Conservation (phyloP, 2,888 invertebrate species). For the Magallana nippona region DNA sequence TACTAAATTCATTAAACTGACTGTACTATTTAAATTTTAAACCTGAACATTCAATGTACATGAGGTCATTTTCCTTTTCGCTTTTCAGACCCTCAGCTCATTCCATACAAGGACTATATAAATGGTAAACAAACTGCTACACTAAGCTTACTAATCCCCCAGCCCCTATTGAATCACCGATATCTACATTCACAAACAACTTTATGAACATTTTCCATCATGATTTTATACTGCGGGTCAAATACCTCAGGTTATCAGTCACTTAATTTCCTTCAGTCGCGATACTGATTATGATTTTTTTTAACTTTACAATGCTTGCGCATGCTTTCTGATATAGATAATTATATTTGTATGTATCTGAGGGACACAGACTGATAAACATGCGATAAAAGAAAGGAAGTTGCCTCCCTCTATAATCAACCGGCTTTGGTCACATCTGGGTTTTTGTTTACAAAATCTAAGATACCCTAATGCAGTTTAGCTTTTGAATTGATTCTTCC, state of each 20-base stretch:
- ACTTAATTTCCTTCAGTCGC: background rate
- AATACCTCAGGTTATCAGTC: constrained; percentile 8
- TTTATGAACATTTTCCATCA: background rate
- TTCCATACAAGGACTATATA: background rate
- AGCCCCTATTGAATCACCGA: background rate
- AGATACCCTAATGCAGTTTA: background rate
- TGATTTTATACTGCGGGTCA: background rate
- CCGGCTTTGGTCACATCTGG: background rate
- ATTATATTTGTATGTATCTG: no score
- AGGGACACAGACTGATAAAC: no score
- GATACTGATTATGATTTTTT: background rate
- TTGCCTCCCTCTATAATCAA: background rate
- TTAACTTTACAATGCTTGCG: background rate
- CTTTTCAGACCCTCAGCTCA: background rate
- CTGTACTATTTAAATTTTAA: background rate
- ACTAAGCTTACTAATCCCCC: background rate
- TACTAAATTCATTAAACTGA: background rate
- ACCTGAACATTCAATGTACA: background rate
- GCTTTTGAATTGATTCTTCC: background rate
- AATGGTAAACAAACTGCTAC: no score
- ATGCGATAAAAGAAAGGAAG: background rate
- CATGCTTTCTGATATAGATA: background rate
- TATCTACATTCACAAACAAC: background rate
- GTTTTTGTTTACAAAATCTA: background rate
- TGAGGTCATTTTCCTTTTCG: constrained; percentile 18